Evolutionary conservation across 2,113 vertebrate species (phyloP).

Genomic region (Nibea albiflora): DNA sequence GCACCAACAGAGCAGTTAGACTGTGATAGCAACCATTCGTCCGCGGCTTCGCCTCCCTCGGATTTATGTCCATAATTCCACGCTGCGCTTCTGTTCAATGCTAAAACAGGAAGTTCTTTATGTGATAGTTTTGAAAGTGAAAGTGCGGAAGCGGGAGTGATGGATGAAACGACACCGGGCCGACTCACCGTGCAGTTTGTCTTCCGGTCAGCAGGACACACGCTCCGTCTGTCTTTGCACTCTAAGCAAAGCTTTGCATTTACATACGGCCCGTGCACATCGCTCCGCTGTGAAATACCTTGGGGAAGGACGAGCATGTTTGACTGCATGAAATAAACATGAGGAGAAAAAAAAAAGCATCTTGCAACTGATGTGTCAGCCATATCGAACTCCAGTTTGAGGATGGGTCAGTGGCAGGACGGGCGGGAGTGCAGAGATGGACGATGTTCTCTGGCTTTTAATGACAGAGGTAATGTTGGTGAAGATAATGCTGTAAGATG

Average conservation of each 20-base stretch:
- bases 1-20: not conserved
- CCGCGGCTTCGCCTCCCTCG: not conserved
- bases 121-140: not conserved
- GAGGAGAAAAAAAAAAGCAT: not conserved
- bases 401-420: not conserved
- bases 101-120: not conserved
- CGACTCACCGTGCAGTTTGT: not conserved
- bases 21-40: not conserved
- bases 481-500: not conserved
- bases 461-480: not conserved
- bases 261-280: not conserved
- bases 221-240: not conserved
- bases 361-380: conserved; percentile 29
- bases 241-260: conserved; percentile 16
- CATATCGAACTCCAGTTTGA: not conserved
- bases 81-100: not conserved
- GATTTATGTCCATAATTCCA: not conserved
- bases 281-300: not conserved
- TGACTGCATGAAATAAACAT: conserved; percentile 44
- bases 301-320: conserved; percentile 11
- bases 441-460: not conserved
- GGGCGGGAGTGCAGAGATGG: not conserved
- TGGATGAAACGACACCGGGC: not conserved
- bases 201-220: not conserved
- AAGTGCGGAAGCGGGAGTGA: not conserved